phyloP scores from a whole-genome alignment of 2,113 vertebrate genomes.

The Solea senegalensis region DNA sequence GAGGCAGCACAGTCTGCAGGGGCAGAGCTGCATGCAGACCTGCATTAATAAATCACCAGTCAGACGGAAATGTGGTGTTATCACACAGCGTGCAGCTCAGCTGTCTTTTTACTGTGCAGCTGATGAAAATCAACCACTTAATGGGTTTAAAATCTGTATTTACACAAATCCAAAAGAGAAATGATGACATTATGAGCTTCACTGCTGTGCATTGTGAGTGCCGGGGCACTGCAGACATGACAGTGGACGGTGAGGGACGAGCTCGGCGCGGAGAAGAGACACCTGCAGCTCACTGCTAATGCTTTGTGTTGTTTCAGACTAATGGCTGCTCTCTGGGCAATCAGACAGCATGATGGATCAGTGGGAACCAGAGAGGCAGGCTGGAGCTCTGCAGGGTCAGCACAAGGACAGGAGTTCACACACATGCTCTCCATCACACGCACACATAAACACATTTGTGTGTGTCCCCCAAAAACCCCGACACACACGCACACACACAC shows the following conservation, averaged over 20 bases:
- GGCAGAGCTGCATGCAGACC: slow-evolving; percentile 68
- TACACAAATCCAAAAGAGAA: not conserved
- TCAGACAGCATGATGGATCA: slow-evolving; percentile 76
- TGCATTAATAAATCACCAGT: slow-evolving; percentile 81
- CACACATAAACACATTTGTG: slow-evolving; percentile 21
- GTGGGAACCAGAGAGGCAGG: slow-evolving; percentile 58
- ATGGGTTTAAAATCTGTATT: not conserved
- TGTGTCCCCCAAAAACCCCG: slow-evolving; percentile 15
- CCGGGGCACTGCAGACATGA: slow-evolving; percentile 29
- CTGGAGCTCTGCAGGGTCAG: slow-evolving; percentile 69
- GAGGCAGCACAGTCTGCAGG: slow-evolving; percentile 47
- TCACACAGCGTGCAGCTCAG: slow-evolving; percentile 21
- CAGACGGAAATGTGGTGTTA: slow-evolving; percentile 49
- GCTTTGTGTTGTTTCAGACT: slow-evolving; percentile 61
- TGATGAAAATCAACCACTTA: not conserved
- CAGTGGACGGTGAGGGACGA: slow-evolving; percentile 37
- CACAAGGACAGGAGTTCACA: slow-evolving; percentile 72
- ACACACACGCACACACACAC: slow-evolving; percentile 25
- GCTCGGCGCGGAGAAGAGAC: slow-evolving; percentile 25
- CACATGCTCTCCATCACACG: slow-evolving; percentile 59
- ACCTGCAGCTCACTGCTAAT: slow-evolving; percentile 64
- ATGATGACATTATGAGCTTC: not conserved
- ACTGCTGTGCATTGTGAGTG: slow-evolving; percentile 12
- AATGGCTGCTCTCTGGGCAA: slow-evolving; percentile 63
- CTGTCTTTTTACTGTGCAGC: not conserved